Conservation (phyloP, 2,113 vertebrate species). For the Cheirogaleus medius region DNA sequence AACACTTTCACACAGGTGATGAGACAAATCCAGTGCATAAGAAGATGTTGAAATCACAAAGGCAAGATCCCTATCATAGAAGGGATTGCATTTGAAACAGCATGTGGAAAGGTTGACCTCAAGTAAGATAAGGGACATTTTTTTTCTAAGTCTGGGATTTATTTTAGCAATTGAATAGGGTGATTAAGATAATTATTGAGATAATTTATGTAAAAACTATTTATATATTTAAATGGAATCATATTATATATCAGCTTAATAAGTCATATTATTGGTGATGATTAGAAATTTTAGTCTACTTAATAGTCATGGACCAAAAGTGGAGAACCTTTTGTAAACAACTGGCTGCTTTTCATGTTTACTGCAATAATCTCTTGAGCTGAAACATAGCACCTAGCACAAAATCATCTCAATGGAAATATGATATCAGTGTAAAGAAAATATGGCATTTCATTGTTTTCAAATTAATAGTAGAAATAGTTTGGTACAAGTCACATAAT, state of each 20-base stretch:
- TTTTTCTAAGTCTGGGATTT: not conserved
- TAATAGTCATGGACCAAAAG: not conserved
- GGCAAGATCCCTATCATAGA: accelerated
- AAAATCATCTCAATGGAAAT: not conserved
- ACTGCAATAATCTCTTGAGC: not conserved
- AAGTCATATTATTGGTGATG: not conserved
- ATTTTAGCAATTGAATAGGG: not conserved
- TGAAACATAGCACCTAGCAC: not conserved
- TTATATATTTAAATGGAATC: not conserved
- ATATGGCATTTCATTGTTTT: not conserved
- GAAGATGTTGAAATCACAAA: not conserved
- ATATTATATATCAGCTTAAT: not conserved
- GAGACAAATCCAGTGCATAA: not conserved
- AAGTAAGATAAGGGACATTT: not conserved
- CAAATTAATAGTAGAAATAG: not conserved
- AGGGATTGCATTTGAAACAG: not conserved
- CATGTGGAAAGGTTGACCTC: not conserved
- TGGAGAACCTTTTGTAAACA: not conserved
- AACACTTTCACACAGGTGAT: not conserved
- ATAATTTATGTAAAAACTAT: not conserved
- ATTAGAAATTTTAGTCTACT: not conserved
- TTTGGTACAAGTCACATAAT: not conserved
- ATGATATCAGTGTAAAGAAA: not conserved
- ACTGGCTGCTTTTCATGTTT: not conserved
- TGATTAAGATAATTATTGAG: not conserved